Evolutionary conservation across 2,113 vertebrate genomes (phyloP).

Genomic region (Chitala chitala): DNA sequence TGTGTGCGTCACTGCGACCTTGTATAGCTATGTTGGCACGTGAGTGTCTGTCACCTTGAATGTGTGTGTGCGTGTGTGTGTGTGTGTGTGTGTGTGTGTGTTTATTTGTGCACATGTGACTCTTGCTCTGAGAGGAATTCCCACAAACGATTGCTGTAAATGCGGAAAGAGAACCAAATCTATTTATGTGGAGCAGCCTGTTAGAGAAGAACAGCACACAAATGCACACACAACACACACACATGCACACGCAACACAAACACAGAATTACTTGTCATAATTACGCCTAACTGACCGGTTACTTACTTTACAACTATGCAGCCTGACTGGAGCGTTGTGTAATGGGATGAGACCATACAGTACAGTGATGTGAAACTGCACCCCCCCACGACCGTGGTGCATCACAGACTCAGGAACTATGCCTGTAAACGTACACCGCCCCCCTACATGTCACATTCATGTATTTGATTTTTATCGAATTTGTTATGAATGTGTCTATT

Average conservation of each 20-base stretch:
- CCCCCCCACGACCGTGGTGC: too few species aligned
- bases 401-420: too few species aligned
- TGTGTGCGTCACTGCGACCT: neutral
- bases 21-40: neutral
- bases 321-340: too few species aligned
- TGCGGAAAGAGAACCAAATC: neutral
- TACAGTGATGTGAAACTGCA: too few species aligned
- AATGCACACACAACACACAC: too few species aligned
- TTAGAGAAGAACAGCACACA: too few species aligned
- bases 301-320: neutral
- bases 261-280: neutral
- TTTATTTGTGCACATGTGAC: neutral
- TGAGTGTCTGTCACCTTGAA: neutral
- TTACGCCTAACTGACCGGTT: too few species aligned
- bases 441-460: neutral
- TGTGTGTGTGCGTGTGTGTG: neutral
- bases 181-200: too few species aligned
- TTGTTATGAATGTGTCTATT: constrained; percentile 6
- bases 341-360: too few species aligned
- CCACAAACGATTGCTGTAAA: neutral
- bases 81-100: neutral
- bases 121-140: too few species aligned
- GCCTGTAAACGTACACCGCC: neutral
- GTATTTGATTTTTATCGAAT: neutral
- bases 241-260: neutral